Percentiles rank a stretch among this genome's conserved stretches.
phyloP scores from a whole-genome alignment of 2,113 vertebrate species.

The Eclectus roratus region DNA sequence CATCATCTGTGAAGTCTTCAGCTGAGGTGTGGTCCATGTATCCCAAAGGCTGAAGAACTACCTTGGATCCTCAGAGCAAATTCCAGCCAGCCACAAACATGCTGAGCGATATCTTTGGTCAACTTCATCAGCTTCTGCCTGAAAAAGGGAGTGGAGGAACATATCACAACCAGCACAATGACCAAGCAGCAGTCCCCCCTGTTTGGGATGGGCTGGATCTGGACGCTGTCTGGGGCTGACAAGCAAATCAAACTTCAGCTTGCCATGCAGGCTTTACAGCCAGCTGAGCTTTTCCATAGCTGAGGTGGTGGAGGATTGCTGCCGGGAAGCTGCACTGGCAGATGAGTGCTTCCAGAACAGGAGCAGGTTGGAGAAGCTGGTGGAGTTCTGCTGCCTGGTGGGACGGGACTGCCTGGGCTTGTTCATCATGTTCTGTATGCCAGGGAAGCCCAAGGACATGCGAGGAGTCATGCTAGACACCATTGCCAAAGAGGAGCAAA shows the following conservation, averaged over 20 bases:
- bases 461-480: conserved; percentile 61
- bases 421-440: conserved; percentile 45
- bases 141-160: conserved; percentile 35
- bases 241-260: conserved; percentile 58
- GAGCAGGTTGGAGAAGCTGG: conserved; percentile 57
- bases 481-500: neutral
- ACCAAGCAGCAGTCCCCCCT: conserved; percentile 64
- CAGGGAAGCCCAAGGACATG: conserved; percentile 64
- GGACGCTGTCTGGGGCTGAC: conserved; percentile 52
- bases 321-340: neutral
- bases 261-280: conserved; percentile 29
- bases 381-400: conserved; percentile 60
- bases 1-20: conserved; percentile 50
- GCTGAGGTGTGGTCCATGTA: conserved; percentile 18
- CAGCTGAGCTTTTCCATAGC: neutral
- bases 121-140: conserved; percentile 64
- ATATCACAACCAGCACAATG: conserved; percentile 60
- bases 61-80: conserved; percentile 61
- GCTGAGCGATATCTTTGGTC: conserved; percentile 58
- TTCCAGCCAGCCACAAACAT: conserved; percentile 30
- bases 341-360: neutral
- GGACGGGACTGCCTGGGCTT: conserved; percentile 65
- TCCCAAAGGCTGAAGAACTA: conserved; percentile 64
- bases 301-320: neutral
- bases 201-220: conserved; percentile 62